Evolutionary conservation across 2,797 vertebrate genomes (phyloP), one percentile per base, ranked within the genome.

Genomic region (Lacerta bilineata): DNA sequence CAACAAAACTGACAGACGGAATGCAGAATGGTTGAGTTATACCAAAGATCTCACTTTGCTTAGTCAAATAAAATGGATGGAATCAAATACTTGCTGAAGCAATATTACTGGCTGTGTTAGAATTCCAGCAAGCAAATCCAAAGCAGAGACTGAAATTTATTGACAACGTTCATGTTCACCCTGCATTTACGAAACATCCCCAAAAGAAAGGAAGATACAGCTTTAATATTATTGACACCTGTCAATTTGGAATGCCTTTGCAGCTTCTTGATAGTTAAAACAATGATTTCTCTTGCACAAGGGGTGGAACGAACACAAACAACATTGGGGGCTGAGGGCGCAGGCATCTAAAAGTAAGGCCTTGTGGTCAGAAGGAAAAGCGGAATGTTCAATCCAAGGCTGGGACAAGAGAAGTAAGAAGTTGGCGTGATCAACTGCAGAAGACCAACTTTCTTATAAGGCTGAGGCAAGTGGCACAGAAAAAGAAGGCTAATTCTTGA

Each of bases 81-180:
- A 92, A 93, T 41, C 71, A 83, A 88, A 87, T 29, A 80, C 82
- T 80, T 69, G 88, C 61, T 89, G 85, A 94, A 95, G 89, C 86
- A 91, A 92, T 92, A 88, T 83, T 85, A 91, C 90, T 88, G 91
- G 88, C 61, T 76, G 88, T 25, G 74, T 39, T 91, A 88, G 79
- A 94, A 93, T 89, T 85, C 89, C 87, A 94, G 87, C 91, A 92
- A 90, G 88, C 89, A 93, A 90, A 92, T 83, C 77, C 91, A 89
- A 1, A 0, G 55, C 91, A 94, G 83, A 41, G 89, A 90, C 80
- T 92, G 90, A 94, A 90, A 93, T 93, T 93, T 91, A 95, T 91
- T 93, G 92, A 88, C 81, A 87, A 89, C 91, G 91, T 69, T 89
- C 90, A 91, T 80, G 89, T 83, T 95, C 90, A 92, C 87, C 90